These are phyloP conservation scores for Parazoanthus swiftii DNA, from an alignment of 92 coral and sea anemone genomes.

Conservation along the genomic window DNA sequence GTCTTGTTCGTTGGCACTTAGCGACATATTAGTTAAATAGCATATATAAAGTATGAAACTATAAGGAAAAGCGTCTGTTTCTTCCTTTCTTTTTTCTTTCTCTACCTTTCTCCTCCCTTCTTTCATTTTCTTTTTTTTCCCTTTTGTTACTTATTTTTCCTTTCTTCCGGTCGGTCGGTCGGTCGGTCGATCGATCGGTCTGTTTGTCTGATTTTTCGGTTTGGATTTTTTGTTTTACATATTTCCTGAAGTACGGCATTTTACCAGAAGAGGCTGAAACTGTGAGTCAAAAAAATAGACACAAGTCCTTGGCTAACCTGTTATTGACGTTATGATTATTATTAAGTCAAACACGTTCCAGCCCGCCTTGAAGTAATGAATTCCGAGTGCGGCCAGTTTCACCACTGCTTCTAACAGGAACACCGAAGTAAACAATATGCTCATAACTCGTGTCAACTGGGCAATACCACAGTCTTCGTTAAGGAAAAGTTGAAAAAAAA, in stretches of 20 bases:
- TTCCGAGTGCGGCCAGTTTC: slow-evolving; percentile 18
- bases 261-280: not conserved
- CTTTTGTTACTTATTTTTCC: not conserved
- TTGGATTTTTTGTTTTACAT: not conserved
- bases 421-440: slow-evolving; percentile 33
- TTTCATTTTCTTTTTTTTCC: too few relatives aligned
- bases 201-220: not conserved
- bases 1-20: too few relatives aligned
- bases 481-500: not conserved
- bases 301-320: not conserved
- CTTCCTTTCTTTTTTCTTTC: too few relatives aligned
- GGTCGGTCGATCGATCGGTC: not conserved
- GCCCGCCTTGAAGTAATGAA: slow-evolving; percentile 29
- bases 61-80: too few relatives aligned
- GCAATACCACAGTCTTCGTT: slow-evolving; percentile 23
- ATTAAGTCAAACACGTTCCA: slow-evolving; percentile 41
- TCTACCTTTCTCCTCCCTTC: not conserved
- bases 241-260: not conserved
- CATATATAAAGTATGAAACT: too few relatives aligned
- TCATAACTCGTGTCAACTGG: slow-evolving; percentile 19
- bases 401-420: slow-evolving; percentile 28
- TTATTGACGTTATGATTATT: slow-evolving; percentile 18
- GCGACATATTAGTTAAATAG: too few relatives aligned
- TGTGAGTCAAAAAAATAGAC: not conserved
- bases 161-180: not conserved